Evolutionary conservation across 2,888 invertebrate species (phyloP).

Genomic region (Spatulosminthurus flaviceps): DNA sequence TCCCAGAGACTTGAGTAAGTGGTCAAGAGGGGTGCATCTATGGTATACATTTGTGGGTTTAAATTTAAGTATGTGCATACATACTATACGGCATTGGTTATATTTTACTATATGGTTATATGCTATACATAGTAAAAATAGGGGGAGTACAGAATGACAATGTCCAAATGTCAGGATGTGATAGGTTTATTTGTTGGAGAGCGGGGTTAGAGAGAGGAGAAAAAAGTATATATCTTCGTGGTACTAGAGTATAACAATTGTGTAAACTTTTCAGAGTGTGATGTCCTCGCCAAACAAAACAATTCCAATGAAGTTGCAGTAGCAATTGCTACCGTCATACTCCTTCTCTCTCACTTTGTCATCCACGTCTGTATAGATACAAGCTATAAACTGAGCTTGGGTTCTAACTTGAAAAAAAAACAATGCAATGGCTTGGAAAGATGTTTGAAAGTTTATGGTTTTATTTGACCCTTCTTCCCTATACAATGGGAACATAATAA

Average conservation of each 20-base stretch:
- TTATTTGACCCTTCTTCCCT: neutral
- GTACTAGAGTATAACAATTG: neutral
- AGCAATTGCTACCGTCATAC: neutral
- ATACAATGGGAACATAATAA: no score
- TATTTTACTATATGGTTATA: no score
- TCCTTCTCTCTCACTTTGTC: neutral
- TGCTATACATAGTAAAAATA: neutral
- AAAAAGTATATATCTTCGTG: no score
- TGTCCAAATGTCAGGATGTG: slow-evolving; percentile 3
- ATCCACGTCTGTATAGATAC: neutral
- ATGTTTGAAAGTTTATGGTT: neutral
- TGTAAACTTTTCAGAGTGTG: neutral
- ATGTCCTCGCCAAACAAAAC: slow-evolving; percentile 8
- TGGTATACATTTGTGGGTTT: no score
- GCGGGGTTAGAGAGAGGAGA: neutral
- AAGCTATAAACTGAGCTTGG: no score
- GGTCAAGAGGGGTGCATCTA: neutral
- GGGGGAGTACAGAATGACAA: neutral
- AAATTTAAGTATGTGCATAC: no score
- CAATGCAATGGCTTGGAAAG: neutral
- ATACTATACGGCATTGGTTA: no score
- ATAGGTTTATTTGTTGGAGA: slow-evolving; percentile 13
- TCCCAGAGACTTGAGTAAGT: neutral
- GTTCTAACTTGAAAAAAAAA: neutral
- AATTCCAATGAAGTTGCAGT: neutral